Conservation (phyloP, 2,113 vertebrate species). For the Piaya cayana region DNA sequence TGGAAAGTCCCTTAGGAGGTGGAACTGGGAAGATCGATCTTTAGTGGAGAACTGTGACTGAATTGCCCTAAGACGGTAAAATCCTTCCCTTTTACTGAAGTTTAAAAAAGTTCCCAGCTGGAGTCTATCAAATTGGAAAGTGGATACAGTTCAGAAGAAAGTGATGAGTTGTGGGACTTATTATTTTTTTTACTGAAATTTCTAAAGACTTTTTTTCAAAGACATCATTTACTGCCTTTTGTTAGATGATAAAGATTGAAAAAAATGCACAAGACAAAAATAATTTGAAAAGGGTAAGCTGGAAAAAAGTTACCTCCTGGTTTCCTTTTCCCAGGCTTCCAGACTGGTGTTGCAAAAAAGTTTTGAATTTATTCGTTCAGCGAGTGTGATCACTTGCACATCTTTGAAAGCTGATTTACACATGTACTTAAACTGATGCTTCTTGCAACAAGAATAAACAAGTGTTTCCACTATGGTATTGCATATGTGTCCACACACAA, state of each 20-base stretch:
- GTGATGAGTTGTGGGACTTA: background rate
- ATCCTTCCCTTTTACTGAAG: background rate
- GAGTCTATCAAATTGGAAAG: background rate
- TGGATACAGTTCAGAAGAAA: background rate
- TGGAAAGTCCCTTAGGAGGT: constrained; percentile 33
- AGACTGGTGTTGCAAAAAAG: background rate
- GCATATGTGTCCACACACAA: background rate
- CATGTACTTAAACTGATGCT: background rate
- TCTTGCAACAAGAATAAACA: background rate
- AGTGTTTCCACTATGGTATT: background rate
- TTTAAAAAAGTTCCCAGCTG: constrained; percentile 15
- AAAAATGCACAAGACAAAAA: background rate
- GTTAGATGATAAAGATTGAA: background rate
- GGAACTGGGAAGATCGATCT: background rate
- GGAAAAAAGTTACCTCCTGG: background rate
- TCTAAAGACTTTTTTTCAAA: background rate
- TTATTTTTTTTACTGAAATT: background rate
- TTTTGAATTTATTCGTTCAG: background rate
- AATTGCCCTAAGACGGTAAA: constrained; percentile 3
- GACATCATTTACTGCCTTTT: background rate
- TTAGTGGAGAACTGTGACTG: background rate
- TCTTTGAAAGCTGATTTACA: background rate
- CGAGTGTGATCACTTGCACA: background rate
- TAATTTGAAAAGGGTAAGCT: background rate
- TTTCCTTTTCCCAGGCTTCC: background rate